These are phyloP conservation scores for Zaprionus tsacasi DNA, from an alignment of 1,140 invertebrate species.

Conservation along the genomic window DNA sequence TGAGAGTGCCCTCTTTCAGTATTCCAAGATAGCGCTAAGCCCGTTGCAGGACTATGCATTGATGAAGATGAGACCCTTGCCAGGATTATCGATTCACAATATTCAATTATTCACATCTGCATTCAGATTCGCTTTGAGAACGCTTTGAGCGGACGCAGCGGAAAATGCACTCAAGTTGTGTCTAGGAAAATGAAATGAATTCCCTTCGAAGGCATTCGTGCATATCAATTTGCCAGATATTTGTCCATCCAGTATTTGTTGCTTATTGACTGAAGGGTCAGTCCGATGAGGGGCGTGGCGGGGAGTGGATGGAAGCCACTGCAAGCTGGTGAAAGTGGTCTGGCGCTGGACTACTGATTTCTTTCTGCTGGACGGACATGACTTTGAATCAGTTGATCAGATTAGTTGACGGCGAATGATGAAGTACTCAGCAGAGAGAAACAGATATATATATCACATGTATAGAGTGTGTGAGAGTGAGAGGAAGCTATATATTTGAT, in stretches of 20 bases:
- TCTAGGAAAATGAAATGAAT: constrained; percentile 7
- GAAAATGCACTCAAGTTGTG: background rate
- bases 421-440: background rate
- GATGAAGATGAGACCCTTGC: background rate
- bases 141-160: background rate
- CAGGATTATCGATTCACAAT: background rate
- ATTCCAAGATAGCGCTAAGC: background rate
- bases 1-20: background rate
- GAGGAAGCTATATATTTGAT: constrained; percentile 2
- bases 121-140: constrained; percentile 1
- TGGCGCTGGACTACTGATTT: too few relatives aligned
- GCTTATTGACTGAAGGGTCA: too few relatives aligned
- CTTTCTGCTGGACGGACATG: constrained; percentile 11
- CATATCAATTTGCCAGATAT: constrained; percentile 22
- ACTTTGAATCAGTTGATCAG: constrained; percentile 30
- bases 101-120: constrained; percentile 7
- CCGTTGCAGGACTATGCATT: background rate
- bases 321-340: constrained; percentile 23
- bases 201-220: constrained; percentile 18
- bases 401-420: constrained; percentile 12
- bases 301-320: background rate
- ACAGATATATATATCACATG: too few relatives aligned
- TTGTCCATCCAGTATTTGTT: background rate
- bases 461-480: too few relatives aligned
- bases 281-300: too few relatives aligned